These are phyloP conservation scores for Esox niger DNA, from an alignment of 2,113 vertebrate genomes.

Conservation along the genomic window DNA sequence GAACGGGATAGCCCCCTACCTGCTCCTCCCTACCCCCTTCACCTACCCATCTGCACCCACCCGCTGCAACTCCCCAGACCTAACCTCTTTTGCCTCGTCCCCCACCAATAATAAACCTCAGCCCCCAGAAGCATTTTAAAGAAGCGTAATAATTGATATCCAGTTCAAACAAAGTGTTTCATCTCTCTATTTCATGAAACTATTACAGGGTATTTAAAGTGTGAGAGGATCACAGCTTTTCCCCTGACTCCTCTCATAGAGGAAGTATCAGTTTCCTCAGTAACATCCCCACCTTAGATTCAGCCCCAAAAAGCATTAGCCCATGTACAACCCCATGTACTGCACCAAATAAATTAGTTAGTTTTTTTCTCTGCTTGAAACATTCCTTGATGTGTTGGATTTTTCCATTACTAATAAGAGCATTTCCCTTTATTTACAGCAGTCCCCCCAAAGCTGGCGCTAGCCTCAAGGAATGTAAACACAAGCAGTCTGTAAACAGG, in stretches of 20 bases:
- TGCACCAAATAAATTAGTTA: conserved; percentile 66
- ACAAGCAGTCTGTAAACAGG: conserved; percentile 77
- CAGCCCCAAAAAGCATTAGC: conserved; percentile 53
- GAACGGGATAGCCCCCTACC: too few relatives aligned
- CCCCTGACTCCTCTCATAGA: conserved; percentile 50
- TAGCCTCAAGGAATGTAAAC: conserved; percentile 80
- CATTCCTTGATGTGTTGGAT: conserved; percentile 64
- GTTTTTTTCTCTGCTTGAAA: conserved; percentile 47
- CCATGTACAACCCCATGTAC: conserved; percentile 45
- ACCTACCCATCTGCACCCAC: too few relatives aligned
- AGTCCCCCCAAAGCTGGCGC: conserved; percentile 71
- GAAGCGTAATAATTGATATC: too few relatives aligned
- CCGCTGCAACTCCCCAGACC: too few relatives aligned
- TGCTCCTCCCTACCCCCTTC: too few relatives aligned
- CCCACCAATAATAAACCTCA: too few relatives aligned
- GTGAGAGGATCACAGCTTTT: conserved; percentile 23
- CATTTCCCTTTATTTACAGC: conserved; percentile 74
- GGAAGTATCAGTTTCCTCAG: conserved; percentile 54
- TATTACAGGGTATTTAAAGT: too few relatives aligned
- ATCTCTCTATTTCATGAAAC: too few relatives aligned
- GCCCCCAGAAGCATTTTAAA: too few relatives aligned
- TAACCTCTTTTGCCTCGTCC: too few relatives aligned
- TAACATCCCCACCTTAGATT: conserved; percentile 46
- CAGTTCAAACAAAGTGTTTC: too few relatives aligned
- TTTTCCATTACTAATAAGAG: conserved; percentile 76